Percentiles rank a stretch among this genome's conserved stretches.
phyloP scores from a whole-genome alignment of 2,888 invertebrate genomes.

The Strigamia maritima region DNA sequence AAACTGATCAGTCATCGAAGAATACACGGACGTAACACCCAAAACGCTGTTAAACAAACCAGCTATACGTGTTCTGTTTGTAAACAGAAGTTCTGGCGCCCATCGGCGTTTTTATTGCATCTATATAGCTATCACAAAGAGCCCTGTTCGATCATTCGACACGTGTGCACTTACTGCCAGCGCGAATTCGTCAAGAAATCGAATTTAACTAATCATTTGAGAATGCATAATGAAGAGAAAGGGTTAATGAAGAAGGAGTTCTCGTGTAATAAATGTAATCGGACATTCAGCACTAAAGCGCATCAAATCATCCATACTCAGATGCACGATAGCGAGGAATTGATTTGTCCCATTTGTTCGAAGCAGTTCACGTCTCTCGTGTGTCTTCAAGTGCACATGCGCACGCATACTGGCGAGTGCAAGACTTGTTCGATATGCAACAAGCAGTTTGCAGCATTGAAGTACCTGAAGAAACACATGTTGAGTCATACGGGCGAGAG shows the following conservation, averaged over 20 bases:
- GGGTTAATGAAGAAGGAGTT: conserved; percentile 34
- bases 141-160: background rate
- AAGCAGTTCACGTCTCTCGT: conserved; percentile 19
- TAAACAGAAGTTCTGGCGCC: conserved; percentile 16
- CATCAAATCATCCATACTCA: conserved; percentile 29
- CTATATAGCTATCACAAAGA: background rate
- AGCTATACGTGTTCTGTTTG: conserved; percentile 24
- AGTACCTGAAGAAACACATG: conserved; percentile 2
- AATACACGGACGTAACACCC: background rate
- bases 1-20: background rate
- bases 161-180: conserved; percentile 10
- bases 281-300: conserved; percentile 35
- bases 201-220: conserved; percentile 22
- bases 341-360: conserved; percentile 13
- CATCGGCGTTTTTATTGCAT: background rate
- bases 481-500: background rate
- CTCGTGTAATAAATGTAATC: conserved; percentile 31
- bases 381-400: conserved; percentile 27
- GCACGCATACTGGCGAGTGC: conserved; percentile 26
- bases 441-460: background rate
- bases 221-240: conserved; percentile 27
- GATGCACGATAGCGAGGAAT: conserved; percentile 2
- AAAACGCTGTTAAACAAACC: background rate
- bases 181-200: conserved; percentile 4
- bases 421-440: background rate